Percentiles rank a stretch among this genome's conserved stretches.
These are phyloP conservation scores for Pangasius djambal DNA, from an alignment of 2,797 vertebrate genomes.

Conservation along the genomic window DNA sequence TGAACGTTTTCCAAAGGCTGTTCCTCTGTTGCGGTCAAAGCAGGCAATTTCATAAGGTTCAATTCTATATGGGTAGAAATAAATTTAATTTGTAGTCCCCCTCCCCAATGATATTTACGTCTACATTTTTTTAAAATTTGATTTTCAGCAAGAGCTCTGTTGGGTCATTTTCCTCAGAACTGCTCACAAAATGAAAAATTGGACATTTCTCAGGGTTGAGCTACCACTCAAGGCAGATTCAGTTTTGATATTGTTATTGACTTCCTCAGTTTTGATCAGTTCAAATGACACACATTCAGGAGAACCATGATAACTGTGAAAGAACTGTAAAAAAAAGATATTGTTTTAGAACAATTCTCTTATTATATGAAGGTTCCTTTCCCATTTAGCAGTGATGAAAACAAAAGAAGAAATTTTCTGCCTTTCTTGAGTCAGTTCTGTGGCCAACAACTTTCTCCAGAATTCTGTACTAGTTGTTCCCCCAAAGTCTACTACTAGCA, in stretches of 20 bases:
- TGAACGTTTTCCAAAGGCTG: constrained; percentile 70
- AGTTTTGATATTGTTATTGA: constrained; percentile 28
- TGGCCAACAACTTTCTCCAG: constrained; percentile 64
- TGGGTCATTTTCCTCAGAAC: constrained; percentile 73
- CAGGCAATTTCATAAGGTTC: constrained; percentile 69
- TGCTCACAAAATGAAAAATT: constrained; percentile 63
- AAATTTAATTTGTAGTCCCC: constrained; percentile 11
- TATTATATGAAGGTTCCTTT: constrained; percentile 3
- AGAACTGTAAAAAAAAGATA: constrained; percentile 7
- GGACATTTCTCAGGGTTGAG: constrained; percentile 22
- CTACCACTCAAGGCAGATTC: constrained; percentile 29
- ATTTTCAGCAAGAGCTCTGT: constrained; percentile 49
- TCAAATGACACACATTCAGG: constrained; percentile 36
- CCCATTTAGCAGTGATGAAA: constrained; percentile 13
- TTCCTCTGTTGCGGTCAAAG: constrained; percentile 62
- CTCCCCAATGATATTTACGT: constrained; percentile 25
- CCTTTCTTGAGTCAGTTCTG: constrained; percentile 69
- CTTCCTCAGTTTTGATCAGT: constrained; percentile 22
- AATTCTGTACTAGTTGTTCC: constrained; percentile 44
- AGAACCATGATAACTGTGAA: constrained; percentile 29
- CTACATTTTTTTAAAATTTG: constrained; percentile 16
- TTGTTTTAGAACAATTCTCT: constrained; percentile 18
- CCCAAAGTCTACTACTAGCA: constrained; percentile 33
- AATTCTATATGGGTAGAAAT: constrained; percentile 34
- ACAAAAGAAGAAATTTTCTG: constrained; percentile 44